Percentiles rank a stretch among this genome's conserved stretches.
phyloP scores from a whole-genome alignment of 2,888 invertebrate species.

The Opisthograptis luteolata region DNA sequence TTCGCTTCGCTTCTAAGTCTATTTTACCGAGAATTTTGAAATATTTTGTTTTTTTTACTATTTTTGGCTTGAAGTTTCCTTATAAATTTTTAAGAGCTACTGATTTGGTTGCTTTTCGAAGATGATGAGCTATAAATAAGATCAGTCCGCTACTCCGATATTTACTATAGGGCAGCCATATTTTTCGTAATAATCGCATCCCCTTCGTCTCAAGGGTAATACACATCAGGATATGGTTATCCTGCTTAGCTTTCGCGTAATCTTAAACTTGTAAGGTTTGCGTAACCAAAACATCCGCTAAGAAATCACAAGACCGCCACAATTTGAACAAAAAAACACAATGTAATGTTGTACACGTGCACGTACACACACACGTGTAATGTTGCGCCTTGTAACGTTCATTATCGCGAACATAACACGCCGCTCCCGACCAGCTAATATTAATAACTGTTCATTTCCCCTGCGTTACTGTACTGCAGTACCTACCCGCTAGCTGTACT shows the following conservation, averaged over 20 bases:
- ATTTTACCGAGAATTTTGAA: no score
- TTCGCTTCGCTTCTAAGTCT: no score
- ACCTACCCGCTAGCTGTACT: no score
- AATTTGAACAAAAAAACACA: neutral
- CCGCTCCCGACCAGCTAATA: neutral
- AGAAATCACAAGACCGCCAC: neutral
- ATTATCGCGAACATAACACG: conserved; percentile 9
- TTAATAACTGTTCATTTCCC: conserved; percentile 9
- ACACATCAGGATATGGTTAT: conserved; percentile 8
- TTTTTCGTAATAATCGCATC: neutral
- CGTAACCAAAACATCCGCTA: conserved; percentile 2
- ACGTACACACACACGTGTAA: no score
- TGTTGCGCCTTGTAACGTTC: neutral
- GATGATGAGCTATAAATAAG: neutral
- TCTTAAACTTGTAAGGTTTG: conserved; percentile 5
- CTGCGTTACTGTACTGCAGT: neutral
- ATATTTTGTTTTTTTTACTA: no score
- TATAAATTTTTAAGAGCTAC: no score
- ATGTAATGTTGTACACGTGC: neutral
- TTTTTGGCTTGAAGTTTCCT: no score
- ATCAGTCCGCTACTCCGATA: no score
- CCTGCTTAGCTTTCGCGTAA: neutral
- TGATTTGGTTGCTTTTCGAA: no score
- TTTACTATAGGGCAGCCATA: no score
- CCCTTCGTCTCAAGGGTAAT: neutral